These are phyloP conservation scores for Tribolium madens DNA, from an alignment of 1,140 invertebrate genomes.

Conservation along the genomic window DNA sequence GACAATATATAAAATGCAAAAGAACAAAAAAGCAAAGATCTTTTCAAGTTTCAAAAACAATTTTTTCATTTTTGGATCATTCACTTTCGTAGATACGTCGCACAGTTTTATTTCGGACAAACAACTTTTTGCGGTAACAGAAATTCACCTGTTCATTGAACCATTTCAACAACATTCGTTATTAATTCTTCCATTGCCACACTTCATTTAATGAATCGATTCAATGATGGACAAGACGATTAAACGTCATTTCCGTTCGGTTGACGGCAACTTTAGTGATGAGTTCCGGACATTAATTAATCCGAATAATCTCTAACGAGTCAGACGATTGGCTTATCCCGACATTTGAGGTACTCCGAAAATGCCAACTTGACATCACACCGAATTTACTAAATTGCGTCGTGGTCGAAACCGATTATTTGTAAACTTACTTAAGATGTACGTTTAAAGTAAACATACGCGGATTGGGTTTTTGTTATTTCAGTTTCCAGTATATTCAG, in stretches of 20 bases:
- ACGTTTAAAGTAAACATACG: background rate
- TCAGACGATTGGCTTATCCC: background rate
- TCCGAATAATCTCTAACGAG: slow-evolving; percentile 8
- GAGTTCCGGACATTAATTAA: slow-evolving; percentile 26
- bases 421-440: background rate
- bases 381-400: background rate
- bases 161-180: background rate
- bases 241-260: slow-evolving; percentile 22
- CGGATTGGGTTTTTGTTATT: background rate
- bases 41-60: no score
- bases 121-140: slow-evolving; percentile 11
- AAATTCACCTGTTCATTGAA: slow-evolving; percentile 7
- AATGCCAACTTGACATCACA: background rate
- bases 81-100: no score
- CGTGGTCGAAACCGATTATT: background rate
- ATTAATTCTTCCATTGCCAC: slow-evolving; percentile 2
- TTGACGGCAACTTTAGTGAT: background rate
- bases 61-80: no score
- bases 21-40: no score
- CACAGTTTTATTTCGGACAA: background rate
- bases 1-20: no score
- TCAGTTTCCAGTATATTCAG: background rate
- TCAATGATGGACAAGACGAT: slow-evolving; percentile 18
- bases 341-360: background rate
- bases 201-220: slow-evolving; percentile 16